phyloP scores from a whole-genome alignment of 2,888 invertebrate genomes.

The Auanema sp. region DNA sequence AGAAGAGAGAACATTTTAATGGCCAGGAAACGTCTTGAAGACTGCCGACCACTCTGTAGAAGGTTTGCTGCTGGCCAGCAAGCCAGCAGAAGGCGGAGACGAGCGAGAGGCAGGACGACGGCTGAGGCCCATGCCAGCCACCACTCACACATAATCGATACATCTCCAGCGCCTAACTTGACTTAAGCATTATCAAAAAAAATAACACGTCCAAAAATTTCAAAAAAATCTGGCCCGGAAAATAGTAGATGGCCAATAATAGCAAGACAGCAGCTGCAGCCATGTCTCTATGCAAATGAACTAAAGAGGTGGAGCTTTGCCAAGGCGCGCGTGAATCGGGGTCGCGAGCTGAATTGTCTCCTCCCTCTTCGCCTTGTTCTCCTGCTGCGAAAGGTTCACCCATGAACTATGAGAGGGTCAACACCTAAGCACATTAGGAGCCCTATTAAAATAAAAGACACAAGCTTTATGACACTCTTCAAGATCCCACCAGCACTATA shows the following conservation, averaged over 20 bases:
- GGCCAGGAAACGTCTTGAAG: too few relatives aligned
- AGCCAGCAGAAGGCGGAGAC: neutral
- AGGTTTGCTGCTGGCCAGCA: neutral
- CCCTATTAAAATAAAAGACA: too few relatives aligned
- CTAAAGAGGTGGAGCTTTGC: neutral
- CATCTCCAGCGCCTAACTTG: slow-evolving; percentile 12
- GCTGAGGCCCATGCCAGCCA: neutral
- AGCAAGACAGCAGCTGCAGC: slow-evolving; percentile 9
- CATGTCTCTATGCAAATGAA: slow-evolving; percentile 7
- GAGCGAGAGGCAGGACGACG: slow-evolving; percentile 1
- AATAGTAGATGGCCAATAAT: neutral
- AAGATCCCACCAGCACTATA: too few relatives aligned
- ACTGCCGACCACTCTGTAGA: neutral
- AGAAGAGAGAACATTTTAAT: too few relatives aligned
- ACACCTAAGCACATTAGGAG: too few relatives aligned
- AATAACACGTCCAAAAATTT: neutral
- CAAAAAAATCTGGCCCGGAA: neutral
- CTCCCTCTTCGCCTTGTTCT: neutral
- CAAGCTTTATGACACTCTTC: too few relatives aligned
- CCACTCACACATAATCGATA: slow-evolving; percentile 8
- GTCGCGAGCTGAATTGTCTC: neutral
- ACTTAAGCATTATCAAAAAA: slow-evolving; percentile 5
- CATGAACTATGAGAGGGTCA: too few relatives aligned
- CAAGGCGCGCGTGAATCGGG: neutral
- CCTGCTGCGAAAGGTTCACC: too few relatives aligned